These are phyloP conservation scores for Hypocryptadius cinnamomeus DNA, from an alignment of 2,113 vertebrate genomes.

Conservation along the genomic window DNA sequence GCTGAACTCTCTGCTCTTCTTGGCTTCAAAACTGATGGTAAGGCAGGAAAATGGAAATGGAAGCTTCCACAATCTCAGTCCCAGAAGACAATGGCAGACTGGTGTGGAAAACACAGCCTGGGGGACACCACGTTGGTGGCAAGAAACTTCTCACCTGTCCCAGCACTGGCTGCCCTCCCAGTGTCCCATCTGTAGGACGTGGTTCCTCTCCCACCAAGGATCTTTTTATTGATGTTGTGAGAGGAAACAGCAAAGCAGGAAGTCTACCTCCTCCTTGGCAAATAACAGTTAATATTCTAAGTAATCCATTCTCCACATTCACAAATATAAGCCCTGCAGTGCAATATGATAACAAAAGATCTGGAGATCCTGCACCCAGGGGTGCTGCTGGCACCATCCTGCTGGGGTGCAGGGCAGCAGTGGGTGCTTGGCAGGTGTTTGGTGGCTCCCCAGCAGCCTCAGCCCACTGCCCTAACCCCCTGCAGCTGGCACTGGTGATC, in stretches of 20 bases:
- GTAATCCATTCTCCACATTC: neutral
- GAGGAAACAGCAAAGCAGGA: neutral
- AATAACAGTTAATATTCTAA: neutral
- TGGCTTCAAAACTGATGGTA: neutral
- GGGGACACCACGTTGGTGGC: rapidly evolving
- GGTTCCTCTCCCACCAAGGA: neutral
- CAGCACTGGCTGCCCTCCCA: neutral
- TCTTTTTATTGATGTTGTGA: neutral
- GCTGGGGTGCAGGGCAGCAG: neutral
- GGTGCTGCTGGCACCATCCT: neutral
- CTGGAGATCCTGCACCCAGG: neutral
- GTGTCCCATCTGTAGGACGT: rapidly evolving
- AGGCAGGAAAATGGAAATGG: neutral
- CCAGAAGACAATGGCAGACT: too few relatives aligned
- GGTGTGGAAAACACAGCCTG: neutral
- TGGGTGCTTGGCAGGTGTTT: neutral
- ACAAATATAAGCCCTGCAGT: neutral
- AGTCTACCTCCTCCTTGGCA: neutral
- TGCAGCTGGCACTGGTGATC: neutral
- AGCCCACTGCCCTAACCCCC: neutral
- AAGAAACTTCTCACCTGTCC: neutral
- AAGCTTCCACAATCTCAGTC: neutral
- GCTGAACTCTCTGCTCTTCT: neutral
- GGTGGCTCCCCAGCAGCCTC: neutral
- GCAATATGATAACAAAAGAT: neutral